Evolutionary conservation across 37 sponge, comb jelly and placozoan species (phyloP), one percentile per base, ranked within the genome.

Genomic region (Haliclona indistincta): DNA sequence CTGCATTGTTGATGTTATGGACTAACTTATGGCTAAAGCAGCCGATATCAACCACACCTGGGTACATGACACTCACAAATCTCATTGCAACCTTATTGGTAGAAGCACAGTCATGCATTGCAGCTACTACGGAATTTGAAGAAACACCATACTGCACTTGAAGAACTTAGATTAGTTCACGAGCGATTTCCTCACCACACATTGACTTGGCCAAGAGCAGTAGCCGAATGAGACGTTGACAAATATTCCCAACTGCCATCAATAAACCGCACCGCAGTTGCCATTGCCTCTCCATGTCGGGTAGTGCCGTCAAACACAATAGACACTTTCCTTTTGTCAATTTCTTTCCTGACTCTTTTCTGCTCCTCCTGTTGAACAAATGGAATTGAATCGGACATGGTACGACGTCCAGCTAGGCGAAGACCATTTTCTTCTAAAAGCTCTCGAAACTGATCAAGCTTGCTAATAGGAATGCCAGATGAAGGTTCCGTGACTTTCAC

Each of bases 251-350:
- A 80, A 36, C 58, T 63, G 60, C 54, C 69, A 54, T 56, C 73
- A 23, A 63, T 41, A 60, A 43, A 70, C 4, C 56, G 28, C n/a
- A 80, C n/a, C 15, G 64, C 64, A 2, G 64, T 29, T 33, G 45
- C 80, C 63, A 75, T 23, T 35, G 73, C 81, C 55, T 80, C 80
- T 56, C 56, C 69, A 20, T 58, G 71, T 58, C 69, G 80, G 5
- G 71, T 80, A 2, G 71, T 69, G 0, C 80, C 80, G 41, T 75
- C 76, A 41, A 64, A 76, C n/a, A 79, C 71, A 71, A 81, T 65
- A 4, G 72, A 81, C 19, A 81, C 54, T 34, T 52, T 15, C 63
- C 41, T 56, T 52, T 36, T 67, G 38, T 39, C 22, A 33, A 77
- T 53, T 47, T 54, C 41, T 54, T 77, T 37, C 43, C 34, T 56